These are phyloP conservation scores for Perithous albicinctus DNA, from an alignment of 2,888 invertebrate genomes.

Conservation along the genomic window DNA sequence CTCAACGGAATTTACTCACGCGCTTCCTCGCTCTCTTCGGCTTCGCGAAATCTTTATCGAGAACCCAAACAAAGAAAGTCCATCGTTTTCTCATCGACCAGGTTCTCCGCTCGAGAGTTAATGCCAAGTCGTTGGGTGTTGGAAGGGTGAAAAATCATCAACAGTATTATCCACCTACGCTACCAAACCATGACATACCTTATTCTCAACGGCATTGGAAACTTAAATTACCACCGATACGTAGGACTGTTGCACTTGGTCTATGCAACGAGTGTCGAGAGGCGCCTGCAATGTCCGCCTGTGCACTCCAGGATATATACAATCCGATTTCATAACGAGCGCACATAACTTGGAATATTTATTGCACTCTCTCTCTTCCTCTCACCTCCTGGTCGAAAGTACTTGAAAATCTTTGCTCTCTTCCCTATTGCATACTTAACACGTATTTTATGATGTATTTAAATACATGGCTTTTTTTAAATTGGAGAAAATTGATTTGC, in stretches of 20 bases:
- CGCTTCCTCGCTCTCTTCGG: slow-evolving; percentile 36
- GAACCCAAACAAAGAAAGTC: background rate
- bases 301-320: slow-evolving; percentile 1
- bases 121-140: background rate
- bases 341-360: slow-evolving; percentile 33
- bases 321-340: slow-evolving; percentile 39
- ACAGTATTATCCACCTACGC: background rate
- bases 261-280: background rate
- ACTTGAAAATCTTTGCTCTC: background rate
- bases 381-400: background rate
- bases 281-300: background rate
- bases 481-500: background rate
- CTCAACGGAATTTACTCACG: slow-evolving; percentile 70
- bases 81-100: background rate
- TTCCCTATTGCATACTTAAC: background rate
- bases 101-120: background rate
- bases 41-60: slow-evolving; percentile 22
- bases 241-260: background rate
- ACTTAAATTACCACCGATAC: background rate
- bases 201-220: slow-evolving; percentile 5
- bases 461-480: background rate
- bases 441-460: background rate
- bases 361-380: background rate
- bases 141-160: background rate
- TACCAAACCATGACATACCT: background rate